A percentile compares a stretch with the other conserved stretches of the same genome.
Evolutionary conservation across 2,797 vertebrate genomes (phyloP).

Genomic region (Etheostoma perlongum): DNA sequence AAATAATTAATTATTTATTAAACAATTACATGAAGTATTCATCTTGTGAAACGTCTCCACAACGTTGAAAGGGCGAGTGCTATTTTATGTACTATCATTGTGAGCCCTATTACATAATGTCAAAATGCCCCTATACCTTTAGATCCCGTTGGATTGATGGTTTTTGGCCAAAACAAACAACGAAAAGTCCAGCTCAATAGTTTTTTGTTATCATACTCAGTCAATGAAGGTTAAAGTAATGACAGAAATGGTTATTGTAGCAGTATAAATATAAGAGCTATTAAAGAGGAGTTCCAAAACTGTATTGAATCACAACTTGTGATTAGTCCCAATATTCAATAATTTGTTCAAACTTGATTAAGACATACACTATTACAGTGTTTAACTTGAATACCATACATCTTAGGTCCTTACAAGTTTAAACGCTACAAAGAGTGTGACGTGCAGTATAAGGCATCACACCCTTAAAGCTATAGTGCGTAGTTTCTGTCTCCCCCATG

Average conservation of each 20-base stretch:
- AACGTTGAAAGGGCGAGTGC: neutral
- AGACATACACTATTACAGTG: neutral
- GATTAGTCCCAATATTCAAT: neutral
- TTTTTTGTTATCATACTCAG: too few species aligned
- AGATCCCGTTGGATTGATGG: neutral
- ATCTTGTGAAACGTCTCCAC: neutral
- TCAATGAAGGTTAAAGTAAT: too few species aligned
- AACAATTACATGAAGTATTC: neutral
- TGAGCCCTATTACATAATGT: neutral
- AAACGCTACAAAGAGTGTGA: too few species aligned
- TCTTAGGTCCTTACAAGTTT: too few species aligned
- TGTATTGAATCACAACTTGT: neutral
- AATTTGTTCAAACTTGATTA: neutral
- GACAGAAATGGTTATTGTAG: too few species aligned
- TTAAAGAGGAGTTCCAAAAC: neutral
- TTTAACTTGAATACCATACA: neutral
- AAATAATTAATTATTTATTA: neutral
- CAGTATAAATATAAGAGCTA: neutral
- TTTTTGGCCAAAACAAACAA: neutral
- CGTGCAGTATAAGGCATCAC: neutral
- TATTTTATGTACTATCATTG: too few species aligned
- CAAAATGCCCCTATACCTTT: neutral
- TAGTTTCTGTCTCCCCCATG: too few species aligned
- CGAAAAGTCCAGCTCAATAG: too few species aligned
- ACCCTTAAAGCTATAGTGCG: too few species aligned